These are phyloP conservation scores for Nannobrachium achirus DNA, from an alignment of 2,113 vertebrate species.

Conservation along the genomic window DNA sequence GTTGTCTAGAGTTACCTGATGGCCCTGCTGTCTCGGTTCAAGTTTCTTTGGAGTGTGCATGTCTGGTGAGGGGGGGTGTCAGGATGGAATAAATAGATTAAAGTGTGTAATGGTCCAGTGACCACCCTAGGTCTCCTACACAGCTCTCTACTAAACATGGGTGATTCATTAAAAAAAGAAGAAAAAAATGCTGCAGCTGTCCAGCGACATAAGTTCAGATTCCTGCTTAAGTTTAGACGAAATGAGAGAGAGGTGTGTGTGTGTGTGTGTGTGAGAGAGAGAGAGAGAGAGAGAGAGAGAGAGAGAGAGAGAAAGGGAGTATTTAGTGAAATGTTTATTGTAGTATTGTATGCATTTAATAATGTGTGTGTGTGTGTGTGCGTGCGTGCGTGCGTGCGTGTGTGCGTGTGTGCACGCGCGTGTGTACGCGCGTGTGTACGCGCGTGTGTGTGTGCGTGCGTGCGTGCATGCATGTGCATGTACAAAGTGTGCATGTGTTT, in stretches of 20 bases:
- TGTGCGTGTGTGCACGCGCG: neutral
- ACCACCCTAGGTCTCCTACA: conserved; percentile 32
- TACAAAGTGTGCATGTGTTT: conserved; percentile 50
- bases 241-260: conserved; percentile 1
- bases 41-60: conserved; percentile 54
- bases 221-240: conserved; percentile 38
- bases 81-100: conserved; percentile 72
- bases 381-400: neutral
- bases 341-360: neutral
- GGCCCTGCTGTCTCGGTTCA: conserved; percentile 36
- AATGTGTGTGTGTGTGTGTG: neutral
- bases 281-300: conserved; percentile 3
- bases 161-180: conserved; percentile 45
- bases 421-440: neutral
- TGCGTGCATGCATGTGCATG: neutral
- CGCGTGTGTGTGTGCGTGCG: neutral
- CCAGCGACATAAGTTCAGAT: conserved; percentile 48
- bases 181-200: conserved; percentile 54
- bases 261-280: conserved; percentile 21
- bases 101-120: conserved; percentile 66
- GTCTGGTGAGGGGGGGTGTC: conserved; percentile 44
- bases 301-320: conserved; percentile 6
- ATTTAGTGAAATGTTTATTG: neutral
- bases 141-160: conserved; percentile 37
- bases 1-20: conserved; percentile 39